These are phyloP conservation scores for Argyresthia albistria DNA, from an alignment of 2,888 invertebrate species.

Conservation along the genomic window DNA sequence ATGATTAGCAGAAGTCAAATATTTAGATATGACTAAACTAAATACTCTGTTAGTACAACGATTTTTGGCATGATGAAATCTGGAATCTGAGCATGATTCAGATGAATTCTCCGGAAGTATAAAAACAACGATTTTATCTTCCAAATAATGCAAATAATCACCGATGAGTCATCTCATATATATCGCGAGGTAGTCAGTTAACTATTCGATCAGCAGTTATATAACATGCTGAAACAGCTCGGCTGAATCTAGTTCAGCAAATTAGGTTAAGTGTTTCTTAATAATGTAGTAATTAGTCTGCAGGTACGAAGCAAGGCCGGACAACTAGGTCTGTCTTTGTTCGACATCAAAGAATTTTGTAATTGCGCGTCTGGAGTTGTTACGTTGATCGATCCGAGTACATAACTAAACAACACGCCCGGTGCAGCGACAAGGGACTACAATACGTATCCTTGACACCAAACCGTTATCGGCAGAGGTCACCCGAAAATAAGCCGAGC, in stretches of 20 bases:
- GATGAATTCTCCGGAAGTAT: too few species aligned
- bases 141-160: background rate
- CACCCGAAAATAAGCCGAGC: conserved; percentile 52
- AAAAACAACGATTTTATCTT: too few species aligned
- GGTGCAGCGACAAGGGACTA: conserved; percentile 21
- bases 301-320: conserved; percentile 43
- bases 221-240: conserved; percentile 27
- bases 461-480: conserved; percentile 64
- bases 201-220: conserved; percentile 20
- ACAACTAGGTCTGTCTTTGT: conserved; percentile 34
- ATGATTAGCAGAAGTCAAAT: too few species aligned
- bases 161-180: background rate
- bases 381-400: background rate
- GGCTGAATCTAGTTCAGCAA: conserved; percentile 44
- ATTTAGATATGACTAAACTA: too few species aligned
- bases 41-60: too few species aligned
- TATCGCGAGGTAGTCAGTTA: background rate
- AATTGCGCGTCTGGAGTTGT: background rate
- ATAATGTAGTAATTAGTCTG: conserved; percentile 53
- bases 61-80: too few species aligned
- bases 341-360: conserved; percentile 5
- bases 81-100: too few species aligned
- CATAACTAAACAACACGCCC: background rate
- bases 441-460: conserved; percentile 63
- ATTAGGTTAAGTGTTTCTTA: conserved; percentile 66